phyloP scores from a whole-genome alignment of 1,140 invertebrate species.

The Cotesia typhae region DNA sequence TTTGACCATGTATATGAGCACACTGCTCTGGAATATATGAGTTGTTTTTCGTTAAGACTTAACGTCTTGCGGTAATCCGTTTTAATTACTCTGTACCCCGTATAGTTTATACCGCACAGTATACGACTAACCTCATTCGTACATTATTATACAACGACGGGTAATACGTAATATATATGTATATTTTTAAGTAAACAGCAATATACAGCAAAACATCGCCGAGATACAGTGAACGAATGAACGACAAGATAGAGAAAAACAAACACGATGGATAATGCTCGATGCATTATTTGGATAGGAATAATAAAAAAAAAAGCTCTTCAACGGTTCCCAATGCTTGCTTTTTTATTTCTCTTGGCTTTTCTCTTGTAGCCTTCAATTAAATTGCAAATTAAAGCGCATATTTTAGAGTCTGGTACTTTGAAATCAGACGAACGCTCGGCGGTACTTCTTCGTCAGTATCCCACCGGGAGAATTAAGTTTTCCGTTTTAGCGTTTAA shows the following conservation, averaged over 20 bases:
- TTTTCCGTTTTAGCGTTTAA: constrained; percentile 31
- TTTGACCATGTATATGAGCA: background rate
- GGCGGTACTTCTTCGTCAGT: constrained; percentile 12
- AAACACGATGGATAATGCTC: background rate
- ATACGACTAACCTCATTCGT: too few relatives aligned
- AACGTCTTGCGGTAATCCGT: too few relatives aligned
- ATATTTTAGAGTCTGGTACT: constrained; percentile 32
- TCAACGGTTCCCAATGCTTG: constrained; percentile 15
- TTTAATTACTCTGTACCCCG: too few relatives aligned
- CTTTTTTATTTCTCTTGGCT: constrained; percentile 13
- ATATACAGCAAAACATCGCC: too few relatives aligned
- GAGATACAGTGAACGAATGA: too few relatives aligned
- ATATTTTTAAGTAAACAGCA: background rate
- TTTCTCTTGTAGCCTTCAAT: constrained; percentile 23
- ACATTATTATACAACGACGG: too few relatives aligned
- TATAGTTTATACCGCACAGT: too few relatives aligned
- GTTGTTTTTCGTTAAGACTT: too few relatives aligned
- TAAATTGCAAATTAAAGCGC: constrained; percentile 41
- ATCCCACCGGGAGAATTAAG: constrained; percentile 31
- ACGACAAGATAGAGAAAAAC: background rate
- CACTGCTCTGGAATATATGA: too few relatives aligned
- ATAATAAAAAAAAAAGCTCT: background rate
- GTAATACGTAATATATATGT: too few relatives aligned
- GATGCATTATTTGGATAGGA: background rate
- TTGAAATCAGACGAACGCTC: constrained; percentile 25